Evolutionary conservation across 2,888 invertebrate species (phyloP).

Genomic region (Psylliodes chrysocephalus): DNA sequence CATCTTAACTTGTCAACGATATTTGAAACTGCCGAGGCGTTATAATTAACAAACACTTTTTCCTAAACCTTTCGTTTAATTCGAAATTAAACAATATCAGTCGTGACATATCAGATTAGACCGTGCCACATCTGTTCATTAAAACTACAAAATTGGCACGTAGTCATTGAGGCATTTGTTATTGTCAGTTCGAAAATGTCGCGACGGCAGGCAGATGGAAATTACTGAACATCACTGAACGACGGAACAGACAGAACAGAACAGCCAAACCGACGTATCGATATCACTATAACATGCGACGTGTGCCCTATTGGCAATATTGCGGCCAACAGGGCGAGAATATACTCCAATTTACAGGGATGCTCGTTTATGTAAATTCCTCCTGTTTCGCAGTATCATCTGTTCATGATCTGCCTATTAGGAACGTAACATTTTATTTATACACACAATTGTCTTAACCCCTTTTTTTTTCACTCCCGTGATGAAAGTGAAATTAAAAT

Average conservation of each 20-base stretch:
- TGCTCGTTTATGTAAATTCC: background rate
- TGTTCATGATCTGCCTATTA: too few species aligned
- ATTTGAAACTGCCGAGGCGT: too few species aligned
- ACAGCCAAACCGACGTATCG: conserved; percentile 33
- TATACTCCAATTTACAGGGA: background rate
- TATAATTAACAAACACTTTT: too few species aligned
- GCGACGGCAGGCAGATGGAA: background rate
- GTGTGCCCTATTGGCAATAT: conserved; percentile 28
- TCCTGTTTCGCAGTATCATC: too few species aligned
- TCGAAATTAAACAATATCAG: too few species aligned
- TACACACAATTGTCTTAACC: too few species aligned
- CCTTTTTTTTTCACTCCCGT: too few species aligned
- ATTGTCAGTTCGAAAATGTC: conserved; percentile 19
- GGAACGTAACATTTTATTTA: too few species aligned
- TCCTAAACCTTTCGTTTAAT: too few species aligned
- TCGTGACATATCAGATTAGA: background rate
- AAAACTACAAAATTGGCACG: conserved; percentile 14
- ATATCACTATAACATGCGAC: conserved; percentile 40
- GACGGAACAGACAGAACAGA: conserved; percentile 12
- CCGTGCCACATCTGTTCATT: conserved; percentile 5
- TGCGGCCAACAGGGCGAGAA: conserved; percentile 22
- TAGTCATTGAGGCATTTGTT: conserved; percentile 16
- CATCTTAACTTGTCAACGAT: too few species aligned
- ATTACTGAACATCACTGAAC: conserved; percentile 4
- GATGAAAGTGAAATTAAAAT: too few species aligned